Percentiles rank a stretch among this genome's conserved stretches.
phyloP scores from a whole-genome alignment of 2,113 vertebrate genomes.

The Rhinolophus sinicus region DNA sequence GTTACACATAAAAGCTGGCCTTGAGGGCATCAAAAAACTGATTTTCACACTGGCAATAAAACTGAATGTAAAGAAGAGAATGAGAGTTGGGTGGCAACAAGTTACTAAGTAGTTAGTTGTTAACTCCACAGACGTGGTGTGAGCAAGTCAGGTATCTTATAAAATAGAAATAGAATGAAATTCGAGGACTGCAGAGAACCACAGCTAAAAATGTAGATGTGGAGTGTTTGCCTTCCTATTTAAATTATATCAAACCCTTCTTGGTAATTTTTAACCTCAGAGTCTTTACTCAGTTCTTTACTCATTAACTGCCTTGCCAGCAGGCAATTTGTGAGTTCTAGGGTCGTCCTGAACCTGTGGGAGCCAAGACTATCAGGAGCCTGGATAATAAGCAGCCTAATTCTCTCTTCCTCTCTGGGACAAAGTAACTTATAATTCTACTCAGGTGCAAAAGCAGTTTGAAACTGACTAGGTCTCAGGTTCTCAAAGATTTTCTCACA shows the following conservation, averaged over 20 bases:
- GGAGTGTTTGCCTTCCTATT: not conserved
- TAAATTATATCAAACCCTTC: not conserved
- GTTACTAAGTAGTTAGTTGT: not conserved
- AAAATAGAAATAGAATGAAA: not conserved
- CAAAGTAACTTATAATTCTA: conserved; percentile 50
- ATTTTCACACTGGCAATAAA: not conserved
- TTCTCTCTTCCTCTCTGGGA: conserved; percentile 14
- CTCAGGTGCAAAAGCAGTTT: conserved; percentile 65
- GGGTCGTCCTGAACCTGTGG: not conserved
- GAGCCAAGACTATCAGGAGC: not conserved
- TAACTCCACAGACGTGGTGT: not conserved
- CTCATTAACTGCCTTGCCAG: conserved; percentile 29
- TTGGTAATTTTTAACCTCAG: conserved; percentile 49
- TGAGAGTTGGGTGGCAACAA: not conserved
- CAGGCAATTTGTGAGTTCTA: conserved; percentile 38
- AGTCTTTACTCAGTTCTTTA: conserved; percentile 37
- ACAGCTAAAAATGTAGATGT: not conserved
- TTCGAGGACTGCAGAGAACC: not conserved
- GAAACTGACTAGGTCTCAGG: conserved; percentile 45
- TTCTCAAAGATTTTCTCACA: conserved; percentile 67
- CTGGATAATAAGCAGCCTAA: conserved; percentile 34
- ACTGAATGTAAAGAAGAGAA: not conserved
- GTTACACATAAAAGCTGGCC: not conserved
- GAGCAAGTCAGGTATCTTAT: not conserved
- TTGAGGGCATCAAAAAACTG: not conserved